Evolutionary conservation across 2,888 invertebrate species (phyloP), one percentile per base, ranked within the genome.

Genomic region (Lissonota sp.): DNA sequence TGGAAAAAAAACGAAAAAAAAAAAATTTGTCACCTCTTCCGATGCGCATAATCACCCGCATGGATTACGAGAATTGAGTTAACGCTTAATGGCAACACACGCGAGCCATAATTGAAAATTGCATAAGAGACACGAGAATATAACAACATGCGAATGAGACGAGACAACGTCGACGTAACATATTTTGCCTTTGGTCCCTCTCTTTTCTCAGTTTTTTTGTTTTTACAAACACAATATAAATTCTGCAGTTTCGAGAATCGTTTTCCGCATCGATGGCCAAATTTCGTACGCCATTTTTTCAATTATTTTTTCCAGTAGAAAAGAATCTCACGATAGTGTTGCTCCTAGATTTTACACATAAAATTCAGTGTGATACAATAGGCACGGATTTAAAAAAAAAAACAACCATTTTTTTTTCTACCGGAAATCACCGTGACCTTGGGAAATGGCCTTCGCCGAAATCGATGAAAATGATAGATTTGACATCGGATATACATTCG

Each of bases 101-200:
- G 26, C 12, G 62, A 51, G 39, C 58, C 66, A 76, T 82, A 82
- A 82, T 79, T 79, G 75, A 72, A 79, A 62, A 63, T 82, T 82
- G 79, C 75, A 69, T 63, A 84, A 82, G 73, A 84, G 77, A 83
- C 77, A 84, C 79, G 84, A 78, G 74, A 69, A 77, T n/a, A 79
- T 55, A 80, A 82, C 80, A 80, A 85, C 78, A 80, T 62, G 71
- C 70, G 64, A 84, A 84, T 85, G 84, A 85, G 84, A 84, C 78
- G 84, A 70, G 37, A 80, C 85, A 85, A 73, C 85, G 82, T 87
- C 85, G 84, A 80, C 84, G 83, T 85, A 85, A 87, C 82, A 80
- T 26, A 26, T 88, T 87, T 86, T 84, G 64, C 63, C 58, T 73
- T 62, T 66, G 14, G 10, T 57, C 51, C 26, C 44, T 67, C 12